Percentiles rank a stretch among this genome's conserved stretches.
phyloP scores from a whole-genome alignment of 1,140 invertebrate species.

The Aphelenchoides avenae region DNA sequence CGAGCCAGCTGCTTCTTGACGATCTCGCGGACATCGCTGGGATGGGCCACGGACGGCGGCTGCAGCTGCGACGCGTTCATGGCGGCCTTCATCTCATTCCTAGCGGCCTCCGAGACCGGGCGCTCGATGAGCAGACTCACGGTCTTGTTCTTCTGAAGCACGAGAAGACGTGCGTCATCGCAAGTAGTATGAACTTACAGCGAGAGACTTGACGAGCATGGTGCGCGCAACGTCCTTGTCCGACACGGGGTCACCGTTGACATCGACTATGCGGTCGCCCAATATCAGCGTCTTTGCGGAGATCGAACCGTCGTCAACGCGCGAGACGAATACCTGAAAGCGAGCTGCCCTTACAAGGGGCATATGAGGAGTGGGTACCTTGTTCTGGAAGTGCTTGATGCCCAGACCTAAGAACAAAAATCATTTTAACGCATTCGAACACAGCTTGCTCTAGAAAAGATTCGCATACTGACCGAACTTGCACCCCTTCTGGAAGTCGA shows the following conservation, averaged over 20 bases:
- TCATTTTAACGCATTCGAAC: not conserved
- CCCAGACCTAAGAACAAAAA: too few species aligned
- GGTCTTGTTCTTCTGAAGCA: conserved; percentile 8
- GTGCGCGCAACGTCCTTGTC: conserved; percentile 14
- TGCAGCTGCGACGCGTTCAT: conserved; percentile 3
- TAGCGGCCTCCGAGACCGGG: conserved; percentile 4
- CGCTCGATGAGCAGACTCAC: conserved; percentile 15
- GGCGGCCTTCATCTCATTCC: not conserved
- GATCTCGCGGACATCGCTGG: conserved; percentile 14
- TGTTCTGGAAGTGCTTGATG: conserved; percentile 19
- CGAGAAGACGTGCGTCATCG: not conserved
- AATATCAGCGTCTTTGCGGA: conserved; percentile 14
- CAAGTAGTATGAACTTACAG: not conserved
- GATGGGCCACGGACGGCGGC: conserved; percentile 15
- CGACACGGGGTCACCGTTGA: conserved; percentile 11
- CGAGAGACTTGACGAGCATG: conserved; percentile 5
- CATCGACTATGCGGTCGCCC: conserved; percentile 10
- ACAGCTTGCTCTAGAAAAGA: not conserved
- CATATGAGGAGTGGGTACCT: conserved; percentile 6
- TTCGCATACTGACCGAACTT: not conserved
- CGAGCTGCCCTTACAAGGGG: not conserved
- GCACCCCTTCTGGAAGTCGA: conserved; percentile 6
- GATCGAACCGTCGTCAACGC: conserved; percentile 6
- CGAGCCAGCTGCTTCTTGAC: conserved; percentile 2
- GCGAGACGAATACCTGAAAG: not conserved